Base-by-base conservation (phyloP, 1,140 invertebrate genomes). In the Bombus confusus region DNA sequence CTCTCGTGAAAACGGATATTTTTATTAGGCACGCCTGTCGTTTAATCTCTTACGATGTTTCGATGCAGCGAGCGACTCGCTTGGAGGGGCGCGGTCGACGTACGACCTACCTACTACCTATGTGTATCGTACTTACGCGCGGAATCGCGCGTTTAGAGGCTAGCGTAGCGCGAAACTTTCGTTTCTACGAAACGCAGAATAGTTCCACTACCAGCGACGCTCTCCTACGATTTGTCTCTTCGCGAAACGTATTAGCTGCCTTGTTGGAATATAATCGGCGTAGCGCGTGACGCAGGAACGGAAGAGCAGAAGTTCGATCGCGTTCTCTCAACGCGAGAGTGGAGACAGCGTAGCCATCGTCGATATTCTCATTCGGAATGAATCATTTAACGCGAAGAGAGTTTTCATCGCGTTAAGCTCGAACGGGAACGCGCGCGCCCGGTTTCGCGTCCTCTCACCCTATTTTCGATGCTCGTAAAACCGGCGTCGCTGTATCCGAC, bases 381-480 rank as follows among this genome's bases (percentile, higher is more conserved):
- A 90, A 82, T 87, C 81, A 82, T 85, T 87, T 87, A 87, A 85
- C 81, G 73, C n/a, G 85, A 59, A n/a, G 69, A 77, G 71, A 76
- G 57, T 86, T 76, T 82, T 89, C 88, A 85, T 82, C 83, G 74
- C 68, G 68, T 73, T 10, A 41, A 37, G 34, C 66, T 75, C 47
- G 66, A 34, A 64, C 41, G 39, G 57, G 12, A 15, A 18, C n/a
- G 22, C 28, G n/a, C 72, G 37, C 31, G 69, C 22, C 1, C 15
- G 34, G 12, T 28, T 68, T 69, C 73, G 74, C 68, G 43, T 81
- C 80, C 62, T 59, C 82, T 86, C 85, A 90, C 88, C 89, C 88
- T 90, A 90, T 90, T 90, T 89, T 90, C 83, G 88, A 87, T 80
- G 74, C 89, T 89, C 89, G 79, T 90, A 90, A 90, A 89, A 89